These are phyloP conservation scores for Spheniscus humboldti DNA, from an alignment of 2,797 vertebrate species.

Conservation along the genomic window DNA sequence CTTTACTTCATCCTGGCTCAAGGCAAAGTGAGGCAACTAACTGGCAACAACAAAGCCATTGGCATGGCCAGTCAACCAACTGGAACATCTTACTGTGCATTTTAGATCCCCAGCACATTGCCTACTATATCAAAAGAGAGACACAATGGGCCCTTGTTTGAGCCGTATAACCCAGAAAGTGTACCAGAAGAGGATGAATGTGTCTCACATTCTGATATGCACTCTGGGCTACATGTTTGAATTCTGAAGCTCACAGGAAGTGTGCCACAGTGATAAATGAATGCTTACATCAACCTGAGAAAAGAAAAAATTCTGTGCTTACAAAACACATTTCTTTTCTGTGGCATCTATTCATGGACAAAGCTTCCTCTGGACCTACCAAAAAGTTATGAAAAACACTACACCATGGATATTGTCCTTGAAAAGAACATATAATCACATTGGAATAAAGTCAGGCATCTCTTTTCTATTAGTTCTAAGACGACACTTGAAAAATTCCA, in stretches of 20 bases:
- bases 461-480: neutral
- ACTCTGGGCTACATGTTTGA: neutral
- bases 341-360: neutral
- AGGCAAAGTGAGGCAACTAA: neutral
- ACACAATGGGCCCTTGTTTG: neutral
- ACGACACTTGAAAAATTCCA: neutral
- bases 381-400: neutral
- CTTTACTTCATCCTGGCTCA: neutral
- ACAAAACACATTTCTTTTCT: neutral
- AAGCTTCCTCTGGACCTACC: neutral
- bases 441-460: neutral
- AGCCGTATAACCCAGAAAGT: neutral
- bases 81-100: neutral
- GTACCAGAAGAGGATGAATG: neutral
- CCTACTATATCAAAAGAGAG: neutral
- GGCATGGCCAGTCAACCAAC: neutral
- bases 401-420: neutral
- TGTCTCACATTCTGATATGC: neutral
- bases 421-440: neutral
- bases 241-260: neutral
- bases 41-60: neutral
- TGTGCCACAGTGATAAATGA: neutral
- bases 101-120: neutral
- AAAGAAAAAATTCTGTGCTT: neutral
- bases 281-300: neutral